Percentiles rank a stretch among this genome's conserved stretches.
Conservation (phyloP, 2,113 vertebrate species). For the Pipa parva region DNA sequence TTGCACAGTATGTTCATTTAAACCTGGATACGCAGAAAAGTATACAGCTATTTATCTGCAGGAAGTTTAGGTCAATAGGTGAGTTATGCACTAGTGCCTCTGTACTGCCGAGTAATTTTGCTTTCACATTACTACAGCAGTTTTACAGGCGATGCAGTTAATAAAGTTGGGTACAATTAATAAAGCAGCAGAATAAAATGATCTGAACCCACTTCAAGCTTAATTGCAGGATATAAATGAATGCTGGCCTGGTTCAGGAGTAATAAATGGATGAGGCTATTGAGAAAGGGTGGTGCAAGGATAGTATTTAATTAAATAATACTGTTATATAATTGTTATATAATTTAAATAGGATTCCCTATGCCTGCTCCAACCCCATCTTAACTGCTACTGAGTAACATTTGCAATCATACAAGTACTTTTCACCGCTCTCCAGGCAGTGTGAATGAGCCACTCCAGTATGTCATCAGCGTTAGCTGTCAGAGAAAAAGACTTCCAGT, state of each 20-base stretch:
- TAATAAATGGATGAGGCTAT: background rate
- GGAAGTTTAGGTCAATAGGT: slow-evolving; percentile 23
- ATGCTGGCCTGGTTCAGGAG: background rate
- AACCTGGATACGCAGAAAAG: background rate
- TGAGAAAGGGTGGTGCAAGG: too few relatives aligned
- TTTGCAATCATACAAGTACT: too few relatives aligned
- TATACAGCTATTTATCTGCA: slow-evolving; percentile 25
- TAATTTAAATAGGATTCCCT: too few relatives aligned
- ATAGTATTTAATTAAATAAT: too few relatives aligned
- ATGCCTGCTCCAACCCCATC: too few relatives aligned
- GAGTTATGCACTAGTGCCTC: slow-evolving; percentile 27
- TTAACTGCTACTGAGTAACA: too few relatives aligned
- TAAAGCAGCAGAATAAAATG: background rate
- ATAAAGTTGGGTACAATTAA: background rate
- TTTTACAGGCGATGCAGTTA: slow-evolving; percentile 19
- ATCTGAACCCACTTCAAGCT: background rate
- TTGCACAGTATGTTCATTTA: slow-evolving; percentile 22
- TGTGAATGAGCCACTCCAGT: too few relatives aligned
- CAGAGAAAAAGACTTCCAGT: too few relatives aligned
- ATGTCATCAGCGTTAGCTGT: too few relatives aligned
- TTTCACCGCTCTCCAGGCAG: too few relatives aligned
- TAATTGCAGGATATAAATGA: background rate
- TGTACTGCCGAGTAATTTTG: background rate
- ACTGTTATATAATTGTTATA: too few relatives aligned
- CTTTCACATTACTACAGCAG: slow-evolving; percentile 10